Evolutionary conservation across 2,797 vertebrate species (phyloP), one percentile per base, ranked within the genome.

Genomic region (Heteromormyrus szaboi): DNA sequence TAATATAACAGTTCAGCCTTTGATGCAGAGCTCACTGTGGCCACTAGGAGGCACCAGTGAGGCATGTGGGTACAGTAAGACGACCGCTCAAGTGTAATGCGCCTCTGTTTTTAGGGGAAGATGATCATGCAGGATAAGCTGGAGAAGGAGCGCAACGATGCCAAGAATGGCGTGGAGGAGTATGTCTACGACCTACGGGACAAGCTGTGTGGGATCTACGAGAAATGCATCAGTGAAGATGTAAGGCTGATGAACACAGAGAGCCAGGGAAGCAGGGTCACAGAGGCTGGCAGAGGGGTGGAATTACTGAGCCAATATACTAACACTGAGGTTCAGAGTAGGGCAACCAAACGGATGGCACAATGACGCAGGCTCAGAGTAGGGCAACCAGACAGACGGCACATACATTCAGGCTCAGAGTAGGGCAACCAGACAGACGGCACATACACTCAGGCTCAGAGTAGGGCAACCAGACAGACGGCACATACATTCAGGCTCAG

Each of bases 111-210:
- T 17, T 91, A 99, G 98, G 99, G 99, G 44, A 99, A 99, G 93
- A 99, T 99, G 99, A 98, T 99, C 91, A 99, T 99, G 99, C 99
- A 99, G 93, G 99, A 99, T 93, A 99, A 99, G 91, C 94, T 99
- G 91, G 99, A 99, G 94, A 99, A 99, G 87, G 99, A 99, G 93
- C 95, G 98, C 89, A 99, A 98, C 9, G 99, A 99, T 44, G 97
- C 98, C 17, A 99, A 99, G 96, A 99, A 99, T 44, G 93, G 96
- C 0, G 98, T 99, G 50, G 99, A 99, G 91, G 99, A 99, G 86
- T 99, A 99, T 0, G 99, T 99, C 89, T 99, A 99, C 48, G 99
- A 99, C 88, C 99, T 99, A 98, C 97, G 99, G 92, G 97, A 99
- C 92, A 99, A 99, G 88, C 97, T 95, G 2, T 95, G 97, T 0